Conservation (phyloP, 2,113 vertebrate species). For the Cephalophus harveyi region DNA sequence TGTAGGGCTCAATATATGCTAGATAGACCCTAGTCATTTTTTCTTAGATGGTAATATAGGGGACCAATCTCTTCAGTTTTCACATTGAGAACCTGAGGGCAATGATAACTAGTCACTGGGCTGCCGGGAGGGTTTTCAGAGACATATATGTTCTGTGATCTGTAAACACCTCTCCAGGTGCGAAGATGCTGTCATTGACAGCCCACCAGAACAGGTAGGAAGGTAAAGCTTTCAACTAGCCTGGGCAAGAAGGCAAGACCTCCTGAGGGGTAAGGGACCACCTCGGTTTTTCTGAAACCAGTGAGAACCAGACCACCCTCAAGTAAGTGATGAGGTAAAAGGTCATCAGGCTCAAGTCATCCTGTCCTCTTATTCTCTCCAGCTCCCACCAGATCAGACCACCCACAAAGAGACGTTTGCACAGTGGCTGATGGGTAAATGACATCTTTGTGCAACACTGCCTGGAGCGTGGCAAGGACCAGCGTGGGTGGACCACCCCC, state of each 20-base stretch:
- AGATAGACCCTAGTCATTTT: not conserved
- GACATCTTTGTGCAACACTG: not conserved
- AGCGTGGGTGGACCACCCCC: not conserved
- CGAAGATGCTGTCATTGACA: not conserved
- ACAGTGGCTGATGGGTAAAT: not conserved
- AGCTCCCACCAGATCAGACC: conserved; percentile 13
- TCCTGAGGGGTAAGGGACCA: not conserved
- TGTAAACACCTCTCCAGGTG: not conserved
- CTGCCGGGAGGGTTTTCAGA: not conserved
- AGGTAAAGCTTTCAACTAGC: not conserved
- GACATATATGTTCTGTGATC: not conserved
- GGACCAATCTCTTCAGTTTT: not conserved
- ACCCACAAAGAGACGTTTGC: conserved; percentile 20
- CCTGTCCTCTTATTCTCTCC: conserved; percentile 6
- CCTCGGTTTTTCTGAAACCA: not conserved
- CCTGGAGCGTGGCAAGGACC: not conserved
- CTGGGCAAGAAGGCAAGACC: not conserved
- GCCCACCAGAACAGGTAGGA: not conserved
- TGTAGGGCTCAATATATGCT: not conserved
- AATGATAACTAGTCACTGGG: not conserved
- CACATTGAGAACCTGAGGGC: not conserved
- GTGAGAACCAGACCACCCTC: conserved; percentile 28
- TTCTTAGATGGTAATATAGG: not conserved
- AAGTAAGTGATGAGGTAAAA: conserved; percentile 7
- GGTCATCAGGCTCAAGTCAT: not conserved